These are phyloP conservation scores for Cyanoliseus patagonus DNA, from an alignment of 2,113 vertebrate genomes.

Conservation along the genomic window DNA sequence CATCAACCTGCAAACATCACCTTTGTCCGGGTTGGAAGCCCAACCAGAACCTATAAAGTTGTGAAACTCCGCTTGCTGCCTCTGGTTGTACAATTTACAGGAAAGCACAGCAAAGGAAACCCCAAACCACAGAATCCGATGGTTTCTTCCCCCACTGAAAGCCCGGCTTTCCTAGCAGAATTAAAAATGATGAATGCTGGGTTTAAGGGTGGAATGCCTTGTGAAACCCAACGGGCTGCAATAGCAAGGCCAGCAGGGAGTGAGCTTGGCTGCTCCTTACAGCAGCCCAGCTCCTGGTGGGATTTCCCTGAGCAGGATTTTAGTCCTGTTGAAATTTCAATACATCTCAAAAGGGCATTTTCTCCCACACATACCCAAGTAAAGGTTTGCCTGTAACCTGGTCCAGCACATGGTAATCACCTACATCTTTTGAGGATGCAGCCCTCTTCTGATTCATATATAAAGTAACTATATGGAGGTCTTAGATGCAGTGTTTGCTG, in stretches of 20 bases:
- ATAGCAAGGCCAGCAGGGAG: not conserved
- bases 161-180: not conserved
- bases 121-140: not conserved
- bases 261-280: not conserved
- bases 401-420: not conserved
- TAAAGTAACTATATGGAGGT: not conserved
- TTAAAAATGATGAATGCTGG: not conserved
- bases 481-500: not conserved
- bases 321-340: not conserved
- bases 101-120: not conserved
- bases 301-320: not conserved
- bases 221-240: not conserved
- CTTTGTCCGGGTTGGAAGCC: not conserved
- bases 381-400: not conserved
- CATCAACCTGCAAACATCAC: constrained; percentile 36
- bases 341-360: not conserved
- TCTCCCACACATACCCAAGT: not conserved
- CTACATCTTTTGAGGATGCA: not conserved
- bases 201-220: not conserved
- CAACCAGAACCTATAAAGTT: not conserved
- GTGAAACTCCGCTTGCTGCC: not conserved
- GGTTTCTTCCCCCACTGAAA: not conserved
- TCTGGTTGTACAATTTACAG: not conserved
- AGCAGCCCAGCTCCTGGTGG: not conserved
- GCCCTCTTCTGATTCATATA: not conserved